phyloP scores from a whole-genome alignment of 2,888 invertebrate species.

The Miltochrista miniata region DNA sequence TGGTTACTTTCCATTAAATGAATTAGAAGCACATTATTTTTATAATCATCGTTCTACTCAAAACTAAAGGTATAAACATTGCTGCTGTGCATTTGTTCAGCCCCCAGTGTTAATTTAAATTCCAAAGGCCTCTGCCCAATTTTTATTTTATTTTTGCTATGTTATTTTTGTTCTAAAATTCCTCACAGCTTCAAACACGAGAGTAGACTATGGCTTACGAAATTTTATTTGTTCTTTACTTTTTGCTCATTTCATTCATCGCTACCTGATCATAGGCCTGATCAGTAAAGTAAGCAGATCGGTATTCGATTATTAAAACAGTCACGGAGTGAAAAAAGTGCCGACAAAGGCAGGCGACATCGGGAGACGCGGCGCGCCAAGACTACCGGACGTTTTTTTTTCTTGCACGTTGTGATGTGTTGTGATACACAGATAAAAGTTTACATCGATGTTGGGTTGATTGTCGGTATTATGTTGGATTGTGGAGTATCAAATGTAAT shows the following conservation, averaged over 20 bases:
- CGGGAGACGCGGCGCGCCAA: conserved; percentile 49
- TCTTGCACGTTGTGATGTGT: conserved; percentile 36
- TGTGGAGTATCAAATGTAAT: too few relatives aligned
- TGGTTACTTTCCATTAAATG: too few relatives aligned
- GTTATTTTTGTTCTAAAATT: too few relatives aligned
- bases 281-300: conserved; percentile 62
- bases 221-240: conserved; percentile 28
- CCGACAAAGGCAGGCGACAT: conserved; percentile 73
- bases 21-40: too few relatives aligned
- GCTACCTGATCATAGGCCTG: conserved; percentile 69
- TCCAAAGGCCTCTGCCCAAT: too few relatives aligned
- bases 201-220: conserved; percentile 34
- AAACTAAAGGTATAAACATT: too few relatives aligned
- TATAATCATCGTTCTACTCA: too few relatives aligned
- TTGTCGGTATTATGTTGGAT: background rate
- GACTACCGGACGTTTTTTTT: conserved; percentile 61
- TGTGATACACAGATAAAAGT: conserved; percentile 34
- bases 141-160: too few relatives aligned
- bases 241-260: conserved; percentile 52
- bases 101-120: too few relatives aligned
- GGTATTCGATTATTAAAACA: conserved; percentile 79
- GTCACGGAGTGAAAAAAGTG: conserved; percentile 76
- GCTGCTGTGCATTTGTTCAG: too few relatives aligned
- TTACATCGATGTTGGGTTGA: background rate
- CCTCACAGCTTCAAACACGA: too few relatives aligned